Evolutionary conservation across 2,888 invertebrate species (phyloP), one percentile per base, ranked within the genome.

Genomic region (Sialis lutaria): DNA sequence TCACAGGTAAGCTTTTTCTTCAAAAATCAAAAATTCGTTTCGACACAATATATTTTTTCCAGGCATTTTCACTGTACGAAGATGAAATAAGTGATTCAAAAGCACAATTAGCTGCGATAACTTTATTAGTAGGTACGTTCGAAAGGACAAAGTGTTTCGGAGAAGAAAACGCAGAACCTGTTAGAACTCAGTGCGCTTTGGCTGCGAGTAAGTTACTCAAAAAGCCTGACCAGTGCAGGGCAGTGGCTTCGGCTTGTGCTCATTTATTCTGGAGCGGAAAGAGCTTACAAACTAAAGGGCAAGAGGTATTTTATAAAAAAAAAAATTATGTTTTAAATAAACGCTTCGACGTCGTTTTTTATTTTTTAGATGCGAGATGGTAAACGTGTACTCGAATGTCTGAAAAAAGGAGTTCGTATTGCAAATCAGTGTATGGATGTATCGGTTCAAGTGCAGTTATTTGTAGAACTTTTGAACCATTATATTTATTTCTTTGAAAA

Each of bases 31-130:
- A 22, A 10, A 7, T 40, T 7, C 22, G 30, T 13, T 48, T 9
- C 34, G 30, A 34, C 47, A 39, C 8, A n/a, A 10, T 13, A 4
- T 6, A 6, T n/a, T 22, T 50, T 50, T 50, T 60, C 2, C 69
- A 86, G 69, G 92, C 96, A 0, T 97, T 98, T 67, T 90, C 95
- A 0, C 65, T 98, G 47, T 98, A 97, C 63, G 97, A 98, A 64
- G 98, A 98, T 64, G 97, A 97, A 67, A 91, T 98, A 57, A 90
- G 91, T 2, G 97, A 97, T 64, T 92, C 92, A 48, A 93, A 93
- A 63, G 91, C 95, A 2, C 97, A 98, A 63, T 65, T 97, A 50
- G 90, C 95, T 0, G 95, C 96, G 39, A 92, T 98, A 47, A 92
- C 92, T 0, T 71, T 97, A 33, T 90, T 98, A 48, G 91, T 95